These are phyloP conservation scores for Takifugu ocellatus DNA, from an alignment of 2,797 vertebrate genomes.

Conservation along the genomic window DNA sequence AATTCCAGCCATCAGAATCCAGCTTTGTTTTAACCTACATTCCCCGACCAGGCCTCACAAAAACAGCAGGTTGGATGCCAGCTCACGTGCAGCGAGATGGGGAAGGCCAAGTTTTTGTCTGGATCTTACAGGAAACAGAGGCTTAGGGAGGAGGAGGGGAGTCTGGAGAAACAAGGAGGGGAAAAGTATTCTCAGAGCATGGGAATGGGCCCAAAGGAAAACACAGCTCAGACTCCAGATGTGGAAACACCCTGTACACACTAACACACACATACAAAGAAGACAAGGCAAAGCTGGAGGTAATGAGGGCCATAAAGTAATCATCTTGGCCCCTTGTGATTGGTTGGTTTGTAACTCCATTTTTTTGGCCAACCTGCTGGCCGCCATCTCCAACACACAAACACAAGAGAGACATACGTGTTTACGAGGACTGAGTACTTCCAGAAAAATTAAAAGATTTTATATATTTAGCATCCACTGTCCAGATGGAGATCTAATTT, in stretches of 20 bases:
- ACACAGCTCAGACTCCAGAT: conserved; percentile 72
- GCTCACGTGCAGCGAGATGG: conserved; percentile 29
- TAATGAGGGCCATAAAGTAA: conserved; percentile 48
- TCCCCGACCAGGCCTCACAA: conserved; percentile 35
- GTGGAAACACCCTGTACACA: conserved; percentile 65
- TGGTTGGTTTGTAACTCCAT: conserved; percentile 47
- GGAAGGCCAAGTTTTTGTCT: conserved; percentile 46
- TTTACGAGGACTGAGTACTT: conserved; percentile 4
- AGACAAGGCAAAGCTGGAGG: conserved; percentile 33
- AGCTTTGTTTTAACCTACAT: conserved; percentile 50
- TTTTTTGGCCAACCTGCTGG: conserved; percentile 35
- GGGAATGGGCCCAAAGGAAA: conserved; percentile 68
- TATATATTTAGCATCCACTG: too few relatives aligned
- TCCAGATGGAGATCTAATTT: too few relatives aligned
- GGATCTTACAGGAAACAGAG: conserved; percentile 59
- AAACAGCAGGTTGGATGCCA: conserved; percentile 33
- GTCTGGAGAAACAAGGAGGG: conserved; percentile 36
- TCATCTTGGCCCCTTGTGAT: conserved; percentile 65
- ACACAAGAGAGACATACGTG: conserved; percentile 21
- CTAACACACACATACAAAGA: conserved; percentile 35
- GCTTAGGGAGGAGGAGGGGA: conserved; percentile 46
- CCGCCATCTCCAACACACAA: conserved; percentile 35
- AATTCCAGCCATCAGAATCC: conserved; percentile 36
- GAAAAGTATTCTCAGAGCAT: conserved; percentile 55
- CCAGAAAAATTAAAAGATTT: too few relatives aligned